phyloP scores from a whole-genome alignment of 1,140 invertebrate species.

The Seison nebaliae region DNA sequence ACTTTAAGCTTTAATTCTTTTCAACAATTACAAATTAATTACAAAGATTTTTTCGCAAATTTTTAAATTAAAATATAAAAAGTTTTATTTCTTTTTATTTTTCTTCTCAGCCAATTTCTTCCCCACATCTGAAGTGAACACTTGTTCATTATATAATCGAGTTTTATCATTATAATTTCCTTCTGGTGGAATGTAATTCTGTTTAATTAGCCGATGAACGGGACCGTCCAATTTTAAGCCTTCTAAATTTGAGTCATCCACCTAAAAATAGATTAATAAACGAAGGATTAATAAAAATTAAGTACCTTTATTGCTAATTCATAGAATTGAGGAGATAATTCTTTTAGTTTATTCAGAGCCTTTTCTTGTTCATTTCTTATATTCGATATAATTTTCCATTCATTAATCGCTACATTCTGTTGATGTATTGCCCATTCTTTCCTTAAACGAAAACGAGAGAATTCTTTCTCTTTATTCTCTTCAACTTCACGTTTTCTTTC shows the following conservation, averaged over 20 bases:
- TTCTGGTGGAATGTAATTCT: slow-evolving; percentile 8
- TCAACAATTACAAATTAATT: too few species aligned
- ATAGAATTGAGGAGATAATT: not conserved
- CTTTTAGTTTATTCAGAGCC: slow-evolving; percentile 7
- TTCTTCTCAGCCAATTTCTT: too few species aligned
- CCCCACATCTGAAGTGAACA: too few species aligned
- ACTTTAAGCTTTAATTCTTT: too few species aligned
- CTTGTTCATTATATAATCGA: slow-evolving; percentile 9
- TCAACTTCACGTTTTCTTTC: not conserved
- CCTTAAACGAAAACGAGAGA: slow-evolving; percentile 8
- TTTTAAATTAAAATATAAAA: too few species aligned
- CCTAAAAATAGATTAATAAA: not conserved
- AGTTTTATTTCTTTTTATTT: too few species aligned
- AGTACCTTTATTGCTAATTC: slow-evolving; percentile 9
- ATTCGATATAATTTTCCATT: slow-evolving; percentile 2
- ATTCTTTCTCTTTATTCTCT: slow-evolving; percentile 1
- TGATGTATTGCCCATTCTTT: slow-evolving; percentile 10
- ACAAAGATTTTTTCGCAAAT: too few species aligned
- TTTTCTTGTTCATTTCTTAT: slow-evolving; percentile 7
- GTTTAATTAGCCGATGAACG: not conserved
- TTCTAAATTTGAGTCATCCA: slow-evolving; percentile 6
- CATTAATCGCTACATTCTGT: not conserved
- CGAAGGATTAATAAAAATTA: not conserved
- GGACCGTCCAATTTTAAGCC: slow-evolving; percentile 5
- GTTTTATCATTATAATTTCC: slow-evolving; percentile 11